Percentiles rank a stretch among this genome's conserved stretches.
These are phyloP conservation scores for Poecilia gillii DNA, from an alignment of 2,797 vertebrate species.

Conservation along the genomic window DNA sequence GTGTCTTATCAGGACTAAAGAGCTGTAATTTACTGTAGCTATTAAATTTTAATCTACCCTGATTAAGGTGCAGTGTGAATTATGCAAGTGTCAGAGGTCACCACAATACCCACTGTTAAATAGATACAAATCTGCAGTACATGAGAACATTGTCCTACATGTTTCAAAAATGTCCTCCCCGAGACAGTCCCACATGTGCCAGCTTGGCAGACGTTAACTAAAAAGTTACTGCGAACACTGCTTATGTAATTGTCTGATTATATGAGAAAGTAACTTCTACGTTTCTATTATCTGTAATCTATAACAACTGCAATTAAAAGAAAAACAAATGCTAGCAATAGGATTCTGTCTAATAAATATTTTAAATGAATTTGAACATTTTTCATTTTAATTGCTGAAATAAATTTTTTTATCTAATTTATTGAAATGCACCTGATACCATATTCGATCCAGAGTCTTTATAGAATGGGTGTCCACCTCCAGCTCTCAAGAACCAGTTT, in stretches of 20 bases:
- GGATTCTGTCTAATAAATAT: neutral
- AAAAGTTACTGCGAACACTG: neutral
- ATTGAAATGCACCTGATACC: neutral
- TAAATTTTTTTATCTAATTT: neutral
- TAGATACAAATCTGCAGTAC: neutral
- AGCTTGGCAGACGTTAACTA: neutral
- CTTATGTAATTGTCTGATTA: neutral
- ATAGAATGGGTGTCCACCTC: neutral
- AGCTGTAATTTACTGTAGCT: neutral
- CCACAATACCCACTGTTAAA: no score
- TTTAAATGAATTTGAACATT: neutral
- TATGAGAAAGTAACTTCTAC: neutral
- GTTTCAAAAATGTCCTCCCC: neutral
- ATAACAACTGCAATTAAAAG: neutral
- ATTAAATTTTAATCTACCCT: neutral
- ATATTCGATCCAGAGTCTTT: neutral
- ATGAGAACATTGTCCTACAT: neutral
- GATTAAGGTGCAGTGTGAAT: neutral
- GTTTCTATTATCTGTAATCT: neutral
- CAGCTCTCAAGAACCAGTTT: neutral
- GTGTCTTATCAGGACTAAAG: neutral
- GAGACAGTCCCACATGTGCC: neutral
- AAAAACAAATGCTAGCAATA: neutral
- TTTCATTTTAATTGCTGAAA: neutral
- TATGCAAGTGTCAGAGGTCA: neutral